Conservation (phyloP, 2,113 vertebrate genomes). For the Gnathonemus echidnorhynchus region DNA sequence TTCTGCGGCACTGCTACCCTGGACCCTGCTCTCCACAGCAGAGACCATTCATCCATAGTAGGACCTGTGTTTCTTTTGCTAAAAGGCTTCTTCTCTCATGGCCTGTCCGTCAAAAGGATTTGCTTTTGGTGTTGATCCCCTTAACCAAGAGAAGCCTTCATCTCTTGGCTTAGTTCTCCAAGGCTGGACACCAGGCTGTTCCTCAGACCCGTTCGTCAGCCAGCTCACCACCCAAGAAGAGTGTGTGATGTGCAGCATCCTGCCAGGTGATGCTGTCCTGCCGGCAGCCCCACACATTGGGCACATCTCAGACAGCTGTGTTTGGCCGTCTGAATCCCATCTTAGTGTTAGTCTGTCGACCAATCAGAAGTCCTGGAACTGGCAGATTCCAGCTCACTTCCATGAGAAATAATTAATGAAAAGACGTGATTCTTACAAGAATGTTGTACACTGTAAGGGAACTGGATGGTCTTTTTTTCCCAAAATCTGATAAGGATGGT, state of each 20-base stretch:
- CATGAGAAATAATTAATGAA: not conserved
- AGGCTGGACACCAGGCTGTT: not conserved
- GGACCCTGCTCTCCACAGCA: not conserved
- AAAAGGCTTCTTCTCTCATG: not conserved
- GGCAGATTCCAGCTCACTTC: not conserved
- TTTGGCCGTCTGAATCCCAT: conserved; percentile 28
- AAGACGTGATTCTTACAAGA: not conserved
- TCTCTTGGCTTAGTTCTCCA: not conserved
- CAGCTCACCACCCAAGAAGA: conserved; percentile 44
- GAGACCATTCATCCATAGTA: not conserved
- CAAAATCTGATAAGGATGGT: not conserved
- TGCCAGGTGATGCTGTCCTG: not conserved
- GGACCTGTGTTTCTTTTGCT: not conserved
- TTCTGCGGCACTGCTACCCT: not conserved
- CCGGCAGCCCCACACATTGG: conserved; percentile 21
- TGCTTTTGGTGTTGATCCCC: not conserved
- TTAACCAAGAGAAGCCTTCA: not conserved
- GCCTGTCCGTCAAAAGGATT: not conserved
- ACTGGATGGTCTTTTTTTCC: not conserved
- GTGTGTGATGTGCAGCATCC: conserved; percentile 11
- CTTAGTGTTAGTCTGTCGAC: conserved; percentile 35
- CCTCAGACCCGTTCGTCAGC: conserved; percentile 20
- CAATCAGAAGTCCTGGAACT: not conserved
- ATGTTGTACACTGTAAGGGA: not conserved
- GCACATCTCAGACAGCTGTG: conserved; percentile 1